phyloP scores from a whole-genome alignment of 2,113 vertebrate species.

The Oreochromis tanganicae region DNA sequence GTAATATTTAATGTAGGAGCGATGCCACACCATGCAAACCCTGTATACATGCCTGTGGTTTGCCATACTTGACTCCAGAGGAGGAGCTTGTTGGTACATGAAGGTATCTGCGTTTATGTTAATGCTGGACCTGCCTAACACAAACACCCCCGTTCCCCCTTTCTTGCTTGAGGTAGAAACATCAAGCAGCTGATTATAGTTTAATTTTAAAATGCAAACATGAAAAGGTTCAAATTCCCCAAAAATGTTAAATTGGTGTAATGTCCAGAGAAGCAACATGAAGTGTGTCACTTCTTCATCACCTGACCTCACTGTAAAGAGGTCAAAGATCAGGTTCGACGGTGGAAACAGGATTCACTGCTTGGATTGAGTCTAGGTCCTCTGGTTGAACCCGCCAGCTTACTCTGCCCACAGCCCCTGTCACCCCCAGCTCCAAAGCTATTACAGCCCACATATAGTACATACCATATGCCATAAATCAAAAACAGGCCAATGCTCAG shows the following conservation, averaged over 20 bases:
- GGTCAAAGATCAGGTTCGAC: not conserved
- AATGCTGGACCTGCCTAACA: not conserved
- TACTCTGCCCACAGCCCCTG: not conserved
- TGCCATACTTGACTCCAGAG: not conserved
- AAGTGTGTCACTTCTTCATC: not conserved
- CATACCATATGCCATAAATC: slow-evolving; percentile 44
- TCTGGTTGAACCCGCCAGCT: not conserved
- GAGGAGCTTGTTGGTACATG: not conserved
- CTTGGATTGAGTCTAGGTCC: not conserved
- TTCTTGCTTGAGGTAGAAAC: not conserved
- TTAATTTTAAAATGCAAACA: not conserved
- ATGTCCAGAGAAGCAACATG: not conserved
- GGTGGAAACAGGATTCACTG: not conserved
- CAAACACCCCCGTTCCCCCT: not conserved
- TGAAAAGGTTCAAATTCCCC: not conserved
- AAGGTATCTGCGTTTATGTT: not conserved
- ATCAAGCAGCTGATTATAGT: not conserved
- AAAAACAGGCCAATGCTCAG: slow-evolving; percentile 24
- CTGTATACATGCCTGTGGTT: not conserved
- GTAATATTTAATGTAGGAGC: not conserved
- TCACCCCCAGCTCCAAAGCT: not conserved
- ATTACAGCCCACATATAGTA: slow-evolving; percentile 40
- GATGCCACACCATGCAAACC: not conserved
- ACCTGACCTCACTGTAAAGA: not conserved
- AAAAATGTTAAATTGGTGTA: not conserved